These are phyloP conservation scores for Hoplodrina ambigua DNA, from an alignment of 2,888 invertebrate species.

Conservation along the genomic window DNA sequence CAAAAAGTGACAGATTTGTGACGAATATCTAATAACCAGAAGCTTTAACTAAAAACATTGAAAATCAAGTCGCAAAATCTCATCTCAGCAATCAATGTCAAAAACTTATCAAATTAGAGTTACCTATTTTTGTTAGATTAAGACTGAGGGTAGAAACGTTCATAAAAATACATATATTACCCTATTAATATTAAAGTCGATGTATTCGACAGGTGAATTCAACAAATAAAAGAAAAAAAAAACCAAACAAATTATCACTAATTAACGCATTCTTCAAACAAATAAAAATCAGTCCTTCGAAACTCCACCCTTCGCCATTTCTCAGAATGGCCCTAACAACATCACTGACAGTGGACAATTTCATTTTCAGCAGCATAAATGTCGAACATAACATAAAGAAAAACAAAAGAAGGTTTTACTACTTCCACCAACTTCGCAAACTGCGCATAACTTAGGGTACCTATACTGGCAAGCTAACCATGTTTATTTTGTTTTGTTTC, in stretches of 20 bases:
- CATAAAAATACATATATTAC: too few species aligned
- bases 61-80: too few species aligned
- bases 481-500: slow-evolving; percentile 72
- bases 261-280: background rate
- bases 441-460: slow-evolving; percentile 33
- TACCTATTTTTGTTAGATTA: too few species aligned
- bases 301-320: background rate
- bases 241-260: background rate
- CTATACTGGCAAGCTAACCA: slow-evolving; percentile 44
- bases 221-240: background rate
- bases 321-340: background rate
- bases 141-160: too few species aligned
- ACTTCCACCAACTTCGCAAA: slow-evolving; percentile 36
- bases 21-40: background rate
- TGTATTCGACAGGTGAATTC: background rate
- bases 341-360: background rate
- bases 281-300: background rate
- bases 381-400: background rate
- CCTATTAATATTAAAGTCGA: too few species aligned
- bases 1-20: background rate
- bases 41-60: too few species aligned
- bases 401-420: slow-evolving; percentile 27
- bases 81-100: too few species aligned
- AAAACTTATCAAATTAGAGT: too few species aligned
- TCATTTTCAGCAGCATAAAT: slow-evolving; percentile 12